Percentiles rank a stretch among this genome's conserved stretches.
phyloP scores from a whole-genome alignment of 35 echinoderm and acorn worm species.

The Lytechinus pictus region DNA sequence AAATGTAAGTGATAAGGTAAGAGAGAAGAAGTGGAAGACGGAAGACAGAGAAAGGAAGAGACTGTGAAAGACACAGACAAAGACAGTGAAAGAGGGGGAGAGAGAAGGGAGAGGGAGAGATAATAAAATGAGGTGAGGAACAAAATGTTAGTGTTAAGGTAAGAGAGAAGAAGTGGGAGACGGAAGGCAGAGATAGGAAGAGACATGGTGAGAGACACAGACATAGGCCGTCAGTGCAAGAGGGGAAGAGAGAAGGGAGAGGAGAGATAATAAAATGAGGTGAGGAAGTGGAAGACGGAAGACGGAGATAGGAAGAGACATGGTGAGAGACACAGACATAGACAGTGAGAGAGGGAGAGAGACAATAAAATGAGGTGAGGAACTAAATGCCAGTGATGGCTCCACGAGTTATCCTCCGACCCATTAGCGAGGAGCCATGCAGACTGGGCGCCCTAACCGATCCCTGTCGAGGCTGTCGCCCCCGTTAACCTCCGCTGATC shows the following conservation, averaged over 20 bases:
- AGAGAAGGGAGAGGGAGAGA: neutral
- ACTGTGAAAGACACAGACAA: neutral
- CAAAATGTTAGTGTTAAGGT: too few species aligned
- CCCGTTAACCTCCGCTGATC: slow-evolving; percentile 37
- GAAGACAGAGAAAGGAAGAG: neutral
- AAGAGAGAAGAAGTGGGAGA: neutral
- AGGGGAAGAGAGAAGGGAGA: neutral
- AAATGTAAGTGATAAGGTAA: neutral
- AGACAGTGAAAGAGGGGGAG: neutral
- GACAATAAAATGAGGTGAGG: slow-evolving; percentile 3
- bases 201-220: neutral
- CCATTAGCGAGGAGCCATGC: slow-evolving; percentile 24
- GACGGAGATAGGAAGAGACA: neutral
- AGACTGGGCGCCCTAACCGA: slow-evolving; percentile 36
- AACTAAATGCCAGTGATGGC: slow-evolving; percentile 27
- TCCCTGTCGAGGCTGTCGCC: slow-evolving; percentile 42
- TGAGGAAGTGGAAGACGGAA: neutral
- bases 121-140: neutral
- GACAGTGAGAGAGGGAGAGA: neutral
- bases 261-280: neutral
- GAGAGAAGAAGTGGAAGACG: neutral
- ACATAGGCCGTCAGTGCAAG: neutral
- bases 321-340: neutral
- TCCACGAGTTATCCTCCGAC: slow-evolving; percentile 43
- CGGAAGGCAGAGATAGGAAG: neutral